Evolutionary conservation across 1,140 invertebrate genomes (phyloP), one percentile per base, ranked within the genome.

Genomic region (Megalopta genalis): DNA sequence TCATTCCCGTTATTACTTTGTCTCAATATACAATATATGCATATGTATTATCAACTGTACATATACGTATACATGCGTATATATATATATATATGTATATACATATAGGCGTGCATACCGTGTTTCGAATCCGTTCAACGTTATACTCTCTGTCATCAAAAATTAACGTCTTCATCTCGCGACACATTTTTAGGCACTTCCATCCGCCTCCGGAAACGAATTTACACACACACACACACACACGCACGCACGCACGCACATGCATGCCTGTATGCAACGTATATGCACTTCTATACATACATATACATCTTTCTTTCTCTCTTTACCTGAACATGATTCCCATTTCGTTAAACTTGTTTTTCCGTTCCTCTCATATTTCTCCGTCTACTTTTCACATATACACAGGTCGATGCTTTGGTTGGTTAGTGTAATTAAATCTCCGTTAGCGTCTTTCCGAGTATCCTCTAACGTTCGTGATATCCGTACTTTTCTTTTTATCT

Each of bases 361-460:
- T n/a, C n/a, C 65, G 14, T 25, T 23, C 49, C 49, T 21, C 16
- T 21, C 18, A 5, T 52, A 4, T 21, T 18, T 52, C 14, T 21
- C 3, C 16, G 2, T 18, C 16, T 21, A 3, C 67, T 72, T 68
- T 62, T 79, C 63, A 67, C 71, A 60, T 37, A 12, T 84, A 46
- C 69, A 83, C 68, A 73, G 42, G 67, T 57, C 27, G 77, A 67
- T 67, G 71, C 81, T 88, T 88, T 87, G 82, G 77, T 87, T 87
- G 75, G 60, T 83, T 77, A 71, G 54, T 84, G 57, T 83, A 57
- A 76, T 52, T 52, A 52, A 71, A 70, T 78, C 42, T 46, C 46
- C 49, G 25, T 68, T 68, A 68, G 39, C 39, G 42, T 21, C 16
- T 39, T 23, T 39, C 23, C 42, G 32, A 63, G 14, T 60, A 46